These are phyloP conservation scores for Toxostoma redivivum DNA, from an alignment of 2,113 vertebrate species.

Conservation along the genomic window DNA sequence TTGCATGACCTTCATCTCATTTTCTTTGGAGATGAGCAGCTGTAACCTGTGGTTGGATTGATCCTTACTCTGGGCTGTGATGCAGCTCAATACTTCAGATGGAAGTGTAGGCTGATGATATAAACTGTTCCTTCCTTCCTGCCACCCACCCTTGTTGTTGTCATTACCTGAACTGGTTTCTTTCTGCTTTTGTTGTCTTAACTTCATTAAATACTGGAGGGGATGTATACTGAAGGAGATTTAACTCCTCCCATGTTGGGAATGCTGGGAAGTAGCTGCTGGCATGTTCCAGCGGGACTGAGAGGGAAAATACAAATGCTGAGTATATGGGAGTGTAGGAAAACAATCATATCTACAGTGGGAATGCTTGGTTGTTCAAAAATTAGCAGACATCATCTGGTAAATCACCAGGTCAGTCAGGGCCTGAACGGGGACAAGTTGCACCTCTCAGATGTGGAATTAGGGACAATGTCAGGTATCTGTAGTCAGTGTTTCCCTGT, in stretches of 20 bases:
- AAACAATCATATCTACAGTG: background rate
- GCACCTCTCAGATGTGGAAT: background rate
- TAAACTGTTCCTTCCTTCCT: constrained; percentile 17
- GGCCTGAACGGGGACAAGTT: background rate
- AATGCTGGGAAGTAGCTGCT: background rate
- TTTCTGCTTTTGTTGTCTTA: background rate
- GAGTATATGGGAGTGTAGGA: background rate
- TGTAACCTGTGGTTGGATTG: background rate
- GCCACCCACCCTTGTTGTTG: background rate
- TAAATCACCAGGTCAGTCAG: background rate
- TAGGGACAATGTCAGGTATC: background rate
- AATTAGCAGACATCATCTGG: background rate
- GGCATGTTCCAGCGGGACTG: background rate
- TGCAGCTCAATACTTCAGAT: background rate
- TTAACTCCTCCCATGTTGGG: background rate
- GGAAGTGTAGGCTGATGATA: background rate
- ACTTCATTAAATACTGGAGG: background rate
- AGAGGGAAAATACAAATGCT: background rate
- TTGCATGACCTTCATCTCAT: background rate
- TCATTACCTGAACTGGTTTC: background rate
- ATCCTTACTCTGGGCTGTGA: background rate
- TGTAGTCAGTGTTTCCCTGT: background rate
- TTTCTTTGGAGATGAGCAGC: background rate
- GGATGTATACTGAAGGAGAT: background rate
- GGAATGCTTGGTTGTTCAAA: background rate